A percentile compares a stretch with the other conserved stretches of the same genome.
Conservation (phyloP, 2,888 invertebrate genomes). For the Arrhopalites spinosus region DNA sequence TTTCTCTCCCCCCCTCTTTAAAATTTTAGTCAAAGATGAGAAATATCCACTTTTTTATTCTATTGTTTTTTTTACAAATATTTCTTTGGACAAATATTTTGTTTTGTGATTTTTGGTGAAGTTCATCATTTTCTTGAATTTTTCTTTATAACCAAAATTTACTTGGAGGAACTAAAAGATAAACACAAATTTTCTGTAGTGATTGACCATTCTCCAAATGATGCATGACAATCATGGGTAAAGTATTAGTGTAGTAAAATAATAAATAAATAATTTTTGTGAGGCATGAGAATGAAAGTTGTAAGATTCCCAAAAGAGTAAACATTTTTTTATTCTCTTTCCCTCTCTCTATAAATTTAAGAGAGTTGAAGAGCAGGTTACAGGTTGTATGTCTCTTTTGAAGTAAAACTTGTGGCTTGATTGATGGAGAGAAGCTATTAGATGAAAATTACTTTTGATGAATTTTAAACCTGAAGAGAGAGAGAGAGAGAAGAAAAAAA, state of each 20-base stretch:
- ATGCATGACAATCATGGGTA: conserved; percentile 43
- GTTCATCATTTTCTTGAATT: no score
- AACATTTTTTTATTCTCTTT: conserved; percentile 22
- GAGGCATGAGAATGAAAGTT: conserved; percentile 46
- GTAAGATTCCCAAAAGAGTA: conserved; percentile 44
- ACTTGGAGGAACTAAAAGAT: no score
- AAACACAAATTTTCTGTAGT: no score
- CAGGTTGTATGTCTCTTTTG: conserved; percentile 8
- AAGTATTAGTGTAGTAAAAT: background rate
- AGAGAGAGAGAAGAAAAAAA: no score
- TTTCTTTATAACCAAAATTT: no score
- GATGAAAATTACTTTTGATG: no score
- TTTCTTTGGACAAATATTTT: background rate
- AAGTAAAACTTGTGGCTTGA: conserved; percentile 6
- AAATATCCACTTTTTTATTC: background rate
- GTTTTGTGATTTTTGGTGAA: no score
- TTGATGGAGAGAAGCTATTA: background rate
- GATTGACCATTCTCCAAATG: conserved; percentile 25
- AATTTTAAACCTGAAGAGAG: no score
- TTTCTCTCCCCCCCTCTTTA: background rate
- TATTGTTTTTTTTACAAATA: background rate
- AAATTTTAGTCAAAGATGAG: no score
- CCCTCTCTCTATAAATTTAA: background rate
- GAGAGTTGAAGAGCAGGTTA: background rate
- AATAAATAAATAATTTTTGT: conserved; percentile 28